phyloP scores from a whole-genome alignment of 2,888 invertebrate species.

The Erannis defoliaria region DNA sequence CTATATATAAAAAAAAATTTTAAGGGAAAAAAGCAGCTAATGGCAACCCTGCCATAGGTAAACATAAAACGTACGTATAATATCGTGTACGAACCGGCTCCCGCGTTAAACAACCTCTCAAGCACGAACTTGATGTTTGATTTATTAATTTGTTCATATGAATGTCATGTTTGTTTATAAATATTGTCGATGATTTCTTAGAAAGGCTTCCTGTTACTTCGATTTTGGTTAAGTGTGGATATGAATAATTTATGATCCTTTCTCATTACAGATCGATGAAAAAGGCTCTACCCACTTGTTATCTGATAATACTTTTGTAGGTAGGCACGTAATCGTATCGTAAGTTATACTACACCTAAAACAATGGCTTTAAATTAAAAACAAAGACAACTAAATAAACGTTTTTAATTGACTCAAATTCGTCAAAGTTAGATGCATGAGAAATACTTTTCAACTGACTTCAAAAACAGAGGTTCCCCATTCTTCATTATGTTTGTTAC shows the following conservation, averaged over 20 bases:
- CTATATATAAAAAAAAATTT: too few relatives aligned
- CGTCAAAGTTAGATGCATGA: too few relatives aligned
- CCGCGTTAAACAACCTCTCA: conserved; percentile 46
- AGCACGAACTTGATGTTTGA: conserved; percentile 45
- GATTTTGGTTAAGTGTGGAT: conserved; percentile 7
- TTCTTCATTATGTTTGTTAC: too few relatives aligned
- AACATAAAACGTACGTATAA: conserved; percentile 36
- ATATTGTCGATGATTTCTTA: conserved; percentile 31
- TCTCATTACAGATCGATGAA: not conserved
- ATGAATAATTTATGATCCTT: conserved; percentile 24
- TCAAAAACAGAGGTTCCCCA: too few relatives aligned
- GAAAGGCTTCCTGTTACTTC: conserved; percentile 29
- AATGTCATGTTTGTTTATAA: conserved; percentile 43
- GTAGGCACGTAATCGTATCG: too few relatives aligned
- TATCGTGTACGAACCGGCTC: conserved; percentile 44
- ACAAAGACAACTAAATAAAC: too few relatives aligned
- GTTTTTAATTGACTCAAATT: too few relatives aligned
- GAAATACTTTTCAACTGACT: too few relatives aligned
- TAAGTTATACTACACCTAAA: too few relatives aligned
- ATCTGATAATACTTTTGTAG: not conserved
- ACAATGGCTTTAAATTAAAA: too few relatives aligned
- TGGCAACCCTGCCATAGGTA: conserved; percentile 23
- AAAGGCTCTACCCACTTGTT: not conserved
- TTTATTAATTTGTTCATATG: conserved; percentile 45
- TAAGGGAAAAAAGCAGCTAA: too few relatives aligned